Percentiles rank a stretch among this genome's conserved stretches.
These are phyloP conservation scores for Palaemon carinicauda DNA, from an alignment of 1,140 invertebrate genomes.

Conservation along the genomic window DNA sequence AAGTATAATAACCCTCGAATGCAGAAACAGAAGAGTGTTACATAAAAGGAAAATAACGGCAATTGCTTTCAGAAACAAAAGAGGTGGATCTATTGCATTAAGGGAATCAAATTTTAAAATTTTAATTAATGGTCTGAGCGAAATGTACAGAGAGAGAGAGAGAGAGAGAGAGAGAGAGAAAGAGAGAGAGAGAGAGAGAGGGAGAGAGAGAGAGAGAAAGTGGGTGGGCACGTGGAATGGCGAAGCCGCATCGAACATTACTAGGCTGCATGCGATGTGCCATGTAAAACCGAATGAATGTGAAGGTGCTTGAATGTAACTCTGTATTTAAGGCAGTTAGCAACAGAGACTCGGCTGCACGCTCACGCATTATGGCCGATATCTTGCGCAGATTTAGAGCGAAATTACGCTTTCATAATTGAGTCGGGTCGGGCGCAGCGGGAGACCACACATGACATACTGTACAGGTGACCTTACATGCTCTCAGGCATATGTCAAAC, in stretches of 20 bases:
- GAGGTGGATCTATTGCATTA: no score
- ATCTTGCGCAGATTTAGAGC: neutral
- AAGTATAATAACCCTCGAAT: no score
- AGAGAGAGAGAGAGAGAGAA: no score
- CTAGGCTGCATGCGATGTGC: neutral
- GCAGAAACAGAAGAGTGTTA: no score
- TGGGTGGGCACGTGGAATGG: neutral
- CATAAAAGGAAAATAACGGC: no score
- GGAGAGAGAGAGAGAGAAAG: neutral
- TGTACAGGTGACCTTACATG: no score
- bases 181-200: neutral
- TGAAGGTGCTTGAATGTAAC: neutral
- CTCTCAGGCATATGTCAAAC: no score
- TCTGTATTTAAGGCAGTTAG: constrained; percentile 14
- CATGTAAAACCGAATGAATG: neutral
- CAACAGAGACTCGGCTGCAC: neutral
- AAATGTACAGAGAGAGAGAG: no score
- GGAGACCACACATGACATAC: no score
- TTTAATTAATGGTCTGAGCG: no score
- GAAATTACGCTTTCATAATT: neutral
- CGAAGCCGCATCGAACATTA: neutral
- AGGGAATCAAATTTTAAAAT: no score
- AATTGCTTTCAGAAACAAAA: no score
- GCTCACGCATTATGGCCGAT: neutral
- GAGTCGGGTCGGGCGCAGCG: neutral